Evolutionary conservation across 2,113 vertebrate genomes (phyloP), one percentile per base, ranked within the genome.

Genomic region (Ellobius talpinus): DNA sequence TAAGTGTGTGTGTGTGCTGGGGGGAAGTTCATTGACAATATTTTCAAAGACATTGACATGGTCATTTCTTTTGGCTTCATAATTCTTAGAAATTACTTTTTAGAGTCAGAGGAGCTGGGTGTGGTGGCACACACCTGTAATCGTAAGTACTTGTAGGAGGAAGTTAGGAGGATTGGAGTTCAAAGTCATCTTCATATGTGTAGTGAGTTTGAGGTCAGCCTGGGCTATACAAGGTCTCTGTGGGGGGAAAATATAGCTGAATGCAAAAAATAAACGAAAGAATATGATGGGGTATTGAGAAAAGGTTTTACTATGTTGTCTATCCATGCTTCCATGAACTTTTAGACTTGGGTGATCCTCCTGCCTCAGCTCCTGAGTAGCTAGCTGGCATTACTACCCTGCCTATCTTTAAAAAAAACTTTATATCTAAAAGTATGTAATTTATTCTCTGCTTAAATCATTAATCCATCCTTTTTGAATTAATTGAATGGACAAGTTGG

Each of bases 21-120:
- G 11, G 31, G 14, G 33, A 55, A 14, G 66, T 73, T 73, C 36
- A 72, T n/a, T 89, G 36, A 4, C 17, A 63, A 26, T 88, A 79
- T 66, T 93, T 93, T 89, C 63, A 77, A 89, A 66, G 81, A 55
- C 63, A 36, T 52, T 58, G 55, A 70, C 63, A 81, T 68, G n/a
- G 82, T 85, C 16, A 76, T 63, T 88, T 95, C 45, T 73, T 85
- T 90, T 94, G 33, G 45, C 94, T 89, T 87, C 10, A 12, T 89
- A 87, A 36, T 93, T 61, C 19, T 91, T 91, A 76, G 7, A 87
- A 68, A 36, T 87, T 78, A 52, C 79, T 91, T 90, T 95, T 39
- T 33, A 81, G 81, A 90, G 19, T 96, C 70, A 93, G 19, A 87
- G 16, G 50, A 42, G 0, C 23, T 42, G 36, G 14, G 8, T 72